A percentile compares a stretch with the other conserved stretches of the same genome.
Evolutionary conservation across 2,113 vertebrate species (phyloP).

Genomic region (Sturnus vulgaris): DNA sequence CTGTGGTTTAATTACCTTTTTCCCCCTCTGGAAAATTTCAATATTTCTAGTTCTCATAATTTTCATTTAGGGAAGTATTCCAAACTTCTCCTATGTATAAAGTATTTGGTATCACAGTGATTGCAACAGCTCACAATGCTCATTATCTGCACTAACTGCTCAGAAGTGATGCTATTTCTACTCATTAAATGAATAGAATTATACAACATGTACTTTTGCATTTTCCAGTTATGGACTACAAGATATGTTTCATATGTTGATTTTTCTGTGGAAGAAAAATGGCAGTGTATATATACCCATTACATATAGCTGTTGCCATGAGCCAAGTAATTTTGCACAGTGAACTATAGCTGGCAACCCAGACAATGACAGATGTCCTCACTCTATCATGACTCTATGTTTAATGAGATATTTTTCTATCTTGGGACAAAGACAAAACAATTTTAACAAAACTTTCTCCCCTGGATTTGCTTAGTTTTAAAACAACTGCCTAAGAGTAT

Average conservation of each 20-base stretch:
- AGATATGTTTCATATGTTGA: background rate
- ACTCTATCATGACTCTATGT: background rate
- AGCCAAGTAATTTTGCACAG: background rate
- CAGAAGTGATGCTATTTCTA: background rate
- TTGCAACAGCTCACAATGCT: background rate
- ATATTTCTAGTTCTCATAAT: background rate
- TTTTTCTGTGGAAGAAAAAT: background rate
- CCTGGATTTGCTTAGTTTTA: background rate
- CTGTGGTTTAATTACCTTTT: background rate
- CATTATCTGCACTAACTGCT: background rate
- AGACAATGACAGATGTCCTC: background rate
- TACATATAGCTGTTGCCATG: background rate
- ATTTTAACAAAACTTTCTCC: background rate
- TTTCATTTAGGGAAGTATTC: background rate
- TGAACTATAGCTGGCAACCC: background rate
- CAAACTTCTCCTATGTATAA: background rate
- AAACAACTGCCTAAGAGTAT: background rate
- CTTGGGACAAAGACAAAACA: background rate
- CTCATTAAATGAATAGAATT: background rate
- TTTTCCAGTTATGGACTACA: background rate
- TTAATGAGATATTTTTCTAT: background rate
- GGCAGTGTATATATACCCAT: background rate
- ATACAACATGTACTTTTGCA: background rate
- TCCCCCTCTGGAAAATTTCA: background rate
- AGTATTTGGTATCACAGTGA: background rate